Base-by-base conservation (phyloP, 2,888 invertebrate genomes). In the Caenorhabditis doughertyi region DNA sequence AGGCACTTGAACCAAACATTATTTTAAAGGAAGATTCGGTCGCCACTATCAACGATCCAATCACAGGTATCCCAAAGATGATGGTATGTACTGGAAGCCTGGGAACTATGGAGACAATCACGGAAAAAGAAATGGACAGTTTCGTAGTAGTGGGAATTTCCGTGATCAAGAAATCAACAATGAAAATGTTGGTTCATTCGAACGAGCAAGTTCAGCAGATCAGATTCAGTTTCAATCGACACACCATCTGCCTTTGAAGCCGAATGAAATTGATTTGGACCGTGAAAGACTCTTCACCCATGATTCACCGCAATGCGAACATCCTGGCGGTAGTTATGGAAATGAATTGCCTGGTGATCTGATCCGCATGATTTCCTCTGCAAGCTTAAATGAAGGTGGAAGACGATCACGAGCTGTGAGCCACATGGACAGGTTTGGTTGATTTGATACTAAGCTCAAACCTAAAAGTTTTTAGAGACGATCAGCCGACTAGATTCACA, bases 391-490 rank as follows among this genome's bases (percentile, higher is more conserved):
- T 35, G 73, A 79, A 23, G 21, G 29, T 27, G 55, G 55, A 11
- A 70, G 27, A 23, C 60, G 74, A n/a, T 74, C 80, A 23, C 68
- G 73, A 64, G 51, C 72, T 0, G 39, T 44, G 1, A 79, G 79
- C 21, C 39, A 67, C 9, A 25, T 44, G n/a, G 73, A 73, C 0
- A 68, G 56, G 79, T 79, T 9, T 16, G 2, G 23, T 7, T 7
- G 7, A 25, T 42, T 8, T 13, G 42, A 3, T 13, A 18, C 13
- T 47, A 7, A 5, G 9, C 35, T 18, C 4, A 47, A 47, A 42
- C 8, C 3, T 42, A 13, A 7, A 42, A 42, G 5, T 42, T 42
- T 47, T 47, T 51, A 76, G 76, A 53, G 68, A 76, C 1, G 68
- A 68, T 18, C 49, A 32, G 29, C 16, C 67, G 25, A 27, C 64